Base-by-base conservation (phyloP, 2,888 invertebrate genomes). In the Philereme vetulata region DNA sequence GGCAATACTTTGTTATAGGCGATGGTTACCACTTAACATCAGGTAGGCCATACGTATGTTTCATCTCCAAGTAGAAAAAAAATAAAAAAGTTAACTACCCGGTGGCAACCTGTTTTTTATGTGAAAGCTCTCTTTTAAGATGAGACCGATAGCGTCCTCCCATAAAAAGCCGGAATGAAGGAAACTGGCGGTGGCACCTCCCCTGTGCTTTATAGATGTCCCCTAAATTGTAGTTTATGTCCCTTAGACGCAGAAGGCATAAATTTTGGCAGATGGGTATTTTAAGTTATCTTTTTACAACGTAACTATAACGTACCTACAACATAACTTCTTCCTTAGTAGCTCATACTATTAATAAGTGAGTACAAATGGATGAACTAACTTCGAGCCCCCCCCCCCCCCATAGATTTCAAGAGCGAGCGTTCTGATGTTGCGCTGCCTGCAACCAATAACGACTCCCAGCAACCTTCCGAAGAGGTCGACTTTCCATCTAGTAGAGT, bases 141-240 rank as follows among this genome's bases (percentile, higher is more conserved):
- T 86, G 85, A 82, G 79, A 72, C 85, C 82, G 89, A 90, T 90
- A 90, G 80, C 80, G 84, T 84, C 85, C 86, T 84, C 81, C 82
- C 85, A 86, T 90, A 91, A 91, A 91, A 89, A 89, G 84, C 76
- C 77, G 79, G 80, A 80, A 87, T 84, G 80, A 89, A 82, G 90
- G 87, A 78, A 88, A 74, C 81, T 80, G 76, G 72, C 78, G 76
- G 72, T 78, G 77, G 86, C 86, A 87, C 88, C 85, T 85, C 81
- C 76, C 81, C 75, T 81, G 82, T 78, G 84, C 74, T 89, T 88
- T 88, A 87, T 85, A 82, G 80, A 80, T 83, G 86, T 86, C 84
- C 81, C 80, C 83, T 78, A 80, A 84, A 82, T 84, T 82, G 77
- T 82, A 84, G 85, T 88, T 90, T 87, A 89, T 85, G 79, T 75